Evolutionary conservation across 1,140 invertebrate genomes (phyloP), one percentile per base, ranked within the genome.

Genomic region (Cherax quadricarinatus): DNA sequence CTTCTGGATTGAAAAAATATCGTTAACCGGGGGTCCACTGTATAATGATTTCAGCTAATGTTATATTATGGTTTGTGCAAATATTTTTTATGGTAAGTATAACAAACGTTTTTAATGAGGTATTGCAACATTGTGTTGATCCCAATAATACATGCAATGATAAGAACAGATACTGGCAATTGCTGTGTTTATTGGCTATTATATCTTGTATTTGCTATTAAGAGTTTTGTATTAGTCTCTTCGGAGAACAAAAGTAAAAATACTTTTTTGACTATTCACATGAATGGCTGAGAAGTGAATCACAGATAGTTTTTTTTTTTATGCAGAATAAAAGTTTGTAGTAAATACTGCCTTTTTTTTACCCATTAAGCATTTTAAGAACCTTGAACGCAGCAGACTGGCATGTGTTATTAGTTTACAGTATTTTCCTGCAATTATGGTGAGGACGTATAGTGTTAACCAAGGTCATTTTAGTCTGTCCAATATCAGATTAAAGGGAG

Each of bases 131-230:
- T 41, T 79, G 86, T n/a, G 78, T 53, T 30, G 53, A 62, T 79
- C 14, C 51, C 57, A 24, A 79, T 41, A 53, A 80, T 62, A 48
- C 51, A 24, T 30, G 21, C 70, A 75, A 75, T 81, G 86, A 79
- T 88, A 88, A 88, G 86, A 88, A 88, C 86, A 88, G 86, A 88
- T 88, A 88, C 78, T 57, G 51, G 57, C 21, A 24, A 53, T 10
- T 60, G 48, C 82, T 14, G 18, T 60, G 12, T 60, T 21, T 57
- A 30, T 41, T 24, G 57, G n/a, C 30, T 53, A 51, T 81, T 7
- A 49, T 41, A 12, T 18, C 3, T 82, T 48, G 51, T 51, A 53
- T 53, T 60, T 60, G 57, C 14, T 66, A 66, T 66, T 66, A 66
- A 57, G 14, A 66, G 62, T 66, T 66, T 41, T 18, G 16, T 66